Base-by-base conservation (phyloP, 1,140 invertebrate species). In the Bombus breviceps region DNA sequence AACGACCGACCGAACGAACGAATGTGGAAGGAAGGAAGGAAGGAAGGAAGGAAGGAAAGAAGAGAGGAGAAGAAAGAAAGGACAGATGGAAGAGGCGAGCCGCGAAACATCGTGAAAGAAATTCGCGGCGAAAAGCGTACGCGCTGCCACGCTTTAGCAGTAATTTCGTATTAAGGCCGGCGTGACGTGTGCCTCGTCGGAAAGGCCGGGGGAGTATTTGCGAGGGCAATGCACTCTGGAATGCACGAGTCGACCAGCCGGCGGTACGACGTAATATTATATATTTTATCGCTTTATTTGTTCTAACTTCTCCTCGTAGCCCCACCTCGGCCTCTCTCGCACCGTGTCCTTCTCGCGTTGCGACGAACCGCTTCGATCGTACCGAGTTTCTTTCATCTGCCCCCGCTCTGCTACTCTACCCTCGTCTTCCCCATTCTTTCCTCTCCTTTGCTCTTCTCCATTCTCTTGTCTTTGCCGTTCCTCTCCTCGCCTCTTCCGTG, bases 181-280 rank as follows among this genome's bases (percentile, higher is more conserved):
- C 81, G 78, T 87, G 90, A 85, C 86, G 89, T 86, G 76, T 86
- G 87, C 75, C 75, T 83, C 69, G 81, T 85, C 79, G 90, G 85
- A 77, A 88, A 88, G 80, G 90, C 84, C 83, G 89, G 78, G 81
- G 81, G 86, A 93, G 94, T 94, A 94, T 94, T 94, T 91, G 94
- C 92, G 93, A 93, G 94, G 93, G 93, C 94, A 94, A 94, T 95
- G 94, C 94, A 95, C 94, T 94, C 93, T 93, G 92, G 94, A 95
- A 95, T 95, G 94, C 93, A 93, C 92, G 91, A 92, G 93, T 92
- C 93, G 92, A 90, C 87, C 88, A 88, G 91, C 89, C 88, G 72
- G 89, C 91, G 86, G 90, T 93, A 66, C 92, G 86, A 92, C 88
- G 90, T 91, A 91, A 90, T 92, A 94, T 94, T 94, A 94, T 94